Base-by-base conservation (phyloP, 2,113 vertebrate species). In the Embiotoca jacksoni region DNA sequence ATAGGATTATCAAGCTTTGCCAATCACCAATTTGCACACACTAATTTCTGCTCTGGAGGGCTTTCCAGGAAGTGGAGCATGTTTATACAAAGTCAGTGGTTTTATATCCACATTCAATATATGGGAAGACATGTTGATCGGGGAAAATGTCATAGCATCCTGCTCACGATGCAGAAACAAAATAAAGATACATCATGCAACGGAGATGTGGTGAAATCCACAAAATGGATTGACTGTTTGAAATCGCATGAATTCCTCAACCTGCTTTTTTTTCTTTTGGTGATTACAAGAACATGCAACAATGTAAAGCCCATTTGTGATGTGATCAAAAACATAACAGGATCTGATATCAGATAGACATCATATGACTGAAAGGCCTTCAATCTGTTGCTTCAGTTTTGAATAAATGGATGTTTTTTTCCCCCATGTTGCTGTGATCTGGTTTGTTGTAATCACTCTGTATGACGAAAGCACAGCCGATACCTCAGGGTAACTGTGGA, bases 1-100 rank as follows among this genome's bases (percentile, higher is more conserved):
- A 82, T 61, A n/a, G 52, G 75, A 87, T 88, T 82, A 87, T 80
- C 56, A 81, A 71, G 73, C 76, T 75, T 66, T 86, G 80, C 67
- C 81, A 82, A 73, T 85, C 75, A 76, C 60, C 1, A 23, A 60
- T 83, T 80, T 78, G 72, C 74, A 67, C 62, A 75, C 7, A 37
- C 50, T 77, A 53, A 70, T 80, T 75, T 80, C 62, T 79, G 65
- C 68, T 23, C 23, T 23, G 1, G 49, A 80, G 57, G 39, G 53
- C 64, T 63, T 56, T 83, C 55, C 65, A 44, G 66, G 46, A 82
- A 80, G 52, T 80, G 66, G 46, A 80, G 75, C 75, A 52, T 75
- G 68, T 76, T 46, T 33, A 30, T 52, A 63, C 55, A 41, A 44
- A 64, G 71, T 79, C 49, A 68, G 60, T 67, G 11, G n/a, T 67